Evolutionary conservation across 2,113 vertebrate genomes (phyloP).

Genomic region (Burhinus bistriatus): DNA sequence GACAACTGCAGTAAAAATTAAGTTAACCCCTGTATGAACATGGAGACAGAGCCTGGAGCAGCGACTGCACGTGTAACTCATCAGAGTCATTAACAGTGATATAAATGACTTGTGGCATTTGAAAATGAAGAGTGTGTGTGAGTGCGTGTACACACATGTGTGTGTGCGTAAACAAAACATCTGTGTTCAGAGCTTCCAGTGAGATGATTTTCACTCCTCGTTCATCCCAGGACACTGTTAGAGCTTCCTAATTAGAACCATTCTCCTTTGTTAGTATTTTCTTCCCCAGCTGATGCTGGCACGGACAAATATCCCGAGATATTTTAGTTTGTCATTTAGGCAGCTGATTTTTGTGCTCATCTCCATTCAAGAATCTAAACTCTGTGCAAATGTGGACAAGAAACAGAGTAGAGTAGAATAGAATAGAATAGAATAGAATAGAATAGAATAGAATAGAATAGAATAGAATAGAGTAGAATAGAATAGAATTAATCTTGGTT

Average conservation of each 20-base stretch:
- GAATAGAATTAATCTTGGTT: neutral
- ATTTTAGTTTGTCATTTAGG: neutral
- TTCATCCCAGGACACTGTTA: conserved; percentile 26
- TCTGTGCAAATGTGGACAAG: neutral
- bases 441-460: neutral
- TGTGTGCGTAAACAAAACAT: neutral
- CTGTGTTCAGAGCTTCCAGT: conserved; percentile 27
- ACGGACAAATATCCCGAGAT: neutral
- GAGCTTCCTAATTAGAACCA: conserved; percentile 50
- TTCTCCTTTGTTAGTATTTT: conserved; percentile 20
- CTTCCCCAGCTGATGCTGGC: neutral
- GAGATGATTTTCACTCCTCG: conserved; percentile 10
- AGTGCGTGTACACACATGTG: neutral
- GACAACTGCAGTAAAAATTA: neutral
- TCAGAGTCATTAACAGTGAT: conserved; percentile 39
- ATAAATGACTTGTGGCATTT: conserved; percentile 40
- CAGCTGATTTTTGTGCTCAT: neutral
- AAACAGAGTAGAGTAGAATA: neutral
- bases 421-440: neutral
- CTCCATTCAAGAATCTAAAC: neutral
- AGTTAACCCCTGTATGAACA: neutral
- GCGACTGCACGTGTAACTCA: neutral
- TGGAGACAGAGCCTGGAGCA: conserved; percentile 14
- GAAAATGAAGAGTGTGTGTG: neutral
- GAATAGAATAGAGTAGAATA: neutral